Base-by-base conservation (phyloP, 1,140 invertebrate species). In the Drosophila lini region DNA sequence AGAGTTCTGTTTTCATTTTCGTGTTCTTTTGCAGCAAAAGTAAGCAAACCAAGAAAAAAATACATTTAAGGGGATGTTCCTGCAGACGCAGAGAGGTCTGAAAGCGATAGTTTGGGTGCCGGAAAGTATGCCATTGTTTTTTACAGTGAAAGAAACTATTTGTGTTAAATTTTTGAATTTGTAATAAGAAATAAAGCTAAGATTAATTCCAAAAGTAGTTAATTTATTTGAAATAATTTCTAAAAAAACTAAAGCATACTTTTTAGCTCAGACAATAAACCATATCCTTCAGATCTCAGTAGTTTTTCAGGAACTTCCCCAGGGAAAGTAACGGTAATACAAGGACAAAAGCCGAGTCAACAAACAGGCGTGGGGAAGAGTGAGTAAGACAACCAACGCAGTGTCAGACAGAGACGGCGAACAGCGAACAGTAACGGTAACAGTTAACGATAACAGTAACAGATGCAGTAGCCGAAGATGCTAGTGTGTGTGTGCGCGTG, bases 1-100 rank as follows among this genome's bases (percentile, higher is more conserved):
- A 74, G 62, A 86, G 63, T 80, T 80, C 53, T 55, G 47, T 67
- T 80, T 80, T 71, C 52, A 38, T 63, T 60, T 65, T 47, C 32
- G 53, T 83, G 47, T 67, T 34, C 45, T 70, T 59, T 60, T 55
- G 65, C 65, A 58, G 52, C 22, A 38, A 61, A 55, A 59, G 57
- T 28, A 78, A 56, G 47, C 52, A 57, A 61, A 76, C 44, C 16
- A 76, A 76, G 38, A 44, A 75, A 59, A 34, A 60, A 50, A 48
- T 41, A 76, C 28, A 55, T 22, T n/a, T 13, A 28, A 36, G 22
- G 11, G 42, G 38, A 5, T 19, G 62, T 67, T 67, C 32, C 38
- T 11, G 40, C 16, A 69, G 36, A 22, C 13, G 36, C 22, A 38
- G 1, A 32, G 32, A 36, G 16, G 0, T 16, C 11, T 13, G 5